phyloP scores from a whole-genome alignment of 1,140 invertebrate genomes.

The Teleopsis dalmanni region DNA sequence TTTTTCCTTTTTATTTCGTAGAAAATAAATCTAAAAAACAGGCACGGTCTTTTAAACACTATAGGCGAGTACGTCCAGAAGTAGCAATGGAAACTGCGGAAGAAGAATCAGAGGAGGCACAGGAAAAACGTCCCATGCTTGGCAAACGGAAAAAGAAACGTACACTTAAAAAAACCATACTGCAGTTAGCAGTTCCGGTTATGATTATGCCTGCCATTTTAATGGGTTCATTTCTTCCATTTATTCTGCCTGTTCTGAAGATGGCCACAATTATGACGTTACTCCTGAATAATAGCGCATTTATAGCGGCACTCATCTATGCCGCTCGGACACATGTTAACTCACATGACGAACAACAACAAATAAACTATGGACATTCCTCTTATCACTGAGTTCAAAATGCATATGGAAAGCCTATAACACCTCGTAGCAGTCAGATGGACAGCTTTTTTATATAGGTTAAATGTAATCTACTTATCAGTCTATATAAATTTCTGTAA shows the following conservation, averaged over 20 bases:
- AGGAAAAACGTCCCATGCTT: no score
- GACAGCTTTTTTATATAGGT: no score
- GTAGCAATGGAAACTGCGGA: no score
- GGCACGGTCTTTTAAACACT: not conserved
- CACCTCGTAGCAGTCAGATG: no score
- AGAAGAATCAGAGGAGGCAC: no score
- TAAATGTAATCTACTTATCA: no score
- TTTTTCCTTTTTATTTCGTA: not conserved
- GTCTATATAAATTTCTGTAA: no score
- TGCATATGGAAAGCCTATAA: no score
- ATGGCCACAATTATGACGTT: slow-evolving; percentile 41
- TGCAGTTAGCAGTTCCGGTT: slow-evolving; percentile 40
- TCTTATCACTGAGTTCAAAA: no score
- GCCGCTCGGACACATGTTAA: slow-evolving; percentile 20
- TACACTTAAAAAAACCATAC: slow-evolving; percentile 30
- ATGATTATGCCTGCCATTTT: slow-evolving; percentile 35
- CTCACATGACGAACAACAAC: slow-evolving; percentile 20
- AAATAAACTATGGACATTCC: no score
- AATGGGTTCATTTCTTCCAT: slow-evolving; percentile 34
- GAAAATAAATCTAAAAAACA: not conserved
- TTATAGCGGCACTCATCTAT: slow-evolving; percentile 37
- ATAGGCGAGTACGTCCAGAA: no score
- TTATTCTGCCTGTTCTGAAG: slow-evolving; percentile 36
- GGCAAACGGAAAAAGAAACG: no score
- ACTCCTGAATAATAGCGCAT: slow-evolving; percentile 40